These are phyloP conservation scores for Xerus inauris DNA, from an alignment of 2,113 vertebrate genomes.

Conservation along the genomic window DNA sequence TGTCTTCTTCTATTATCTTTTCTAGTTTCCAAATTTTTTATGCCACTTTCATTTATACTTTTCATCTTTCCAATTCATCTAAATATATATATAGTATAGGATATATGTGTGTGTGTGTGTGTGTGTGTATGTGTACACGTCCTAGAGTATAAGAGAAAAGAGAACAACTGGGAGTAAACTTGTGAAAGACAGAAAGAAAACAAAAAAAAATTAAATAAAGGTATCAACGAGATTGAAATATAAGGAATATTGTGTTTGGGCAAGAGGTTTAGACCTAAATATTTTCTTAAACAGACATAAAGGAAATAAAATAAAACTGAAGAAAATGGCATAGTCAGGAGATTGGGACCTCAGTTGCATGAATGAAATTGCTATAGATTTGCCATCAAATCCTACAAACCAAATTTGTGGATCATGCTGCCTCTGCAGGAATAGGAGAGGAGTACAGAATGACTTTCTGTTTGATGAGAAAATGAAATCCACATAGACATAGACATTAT, in stretches of 20 bases:
- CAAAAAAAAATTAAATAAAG: background rate
- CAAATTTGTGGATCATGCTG: background rate
- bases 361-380: background rate
- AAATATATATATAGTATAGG: no score
- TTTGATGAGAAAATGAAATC: background rate
- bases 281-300: background rate
- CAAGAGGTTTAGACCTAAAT: background rate
- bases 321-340: background rate
- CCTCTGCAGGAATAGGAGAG: background rate
- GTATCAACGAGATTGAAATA: background rate
- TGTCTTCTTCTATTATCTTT: conserved; percentile 44
- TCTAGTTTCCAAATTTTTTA: conserved; percentile 11
- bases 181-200: background rate
- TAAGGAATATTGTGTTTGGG: background rate
- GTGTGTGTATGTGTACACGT: no score
- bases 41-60: background rate
- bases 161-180: background rate
- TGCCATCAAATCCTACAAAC: background rate
- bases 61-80: conserved; percentile 2
- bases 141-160: no score
- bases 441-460: background rate
- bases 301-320: background rate
- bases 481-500: background rate
- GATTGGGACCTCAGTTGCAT: background rate
- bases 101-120: no score